A percentile compares a stretch with the other conserved stretches of the same genome.
Evolutionary conservation across 2,797 vertebrate species (phyloP).

Genomic region (Lutra lutra): DNA sequence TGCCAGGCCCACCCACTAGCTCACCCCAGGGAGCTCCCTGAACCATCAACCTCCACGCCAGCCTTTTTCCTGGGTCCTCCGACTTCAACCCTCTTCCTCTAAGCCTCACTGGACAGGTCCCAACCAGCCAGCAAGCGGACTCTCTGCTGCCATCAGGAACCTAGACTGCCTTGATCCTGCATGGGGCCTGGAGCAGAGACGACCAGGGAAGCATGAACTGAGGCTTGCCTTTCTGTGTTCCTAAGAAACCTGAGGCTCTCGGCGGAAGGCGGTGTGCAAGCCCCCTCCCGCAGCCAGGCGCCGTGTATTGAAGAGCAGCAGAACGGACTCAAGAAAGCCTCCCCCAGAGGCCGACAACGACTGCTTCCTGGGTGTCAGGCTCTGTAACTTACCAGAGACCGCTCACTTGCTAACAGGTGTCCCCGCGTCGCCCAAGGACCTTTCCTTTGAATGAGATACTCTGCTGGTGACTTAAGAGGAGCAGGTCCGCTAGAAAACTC

Average conservation of each 20-base stretch:
- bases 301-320: neutral
- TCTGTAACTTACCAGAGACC: neutral
- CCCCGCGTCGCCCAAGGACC: neutral
- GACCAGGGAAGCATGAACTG: neutral
- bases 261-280: rapidly evolving
- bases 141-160: neutral
- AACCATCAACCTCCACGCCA: neutral
- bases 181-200: neutral
- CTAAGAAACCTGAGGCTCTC: neutral
- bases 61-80: neutral
- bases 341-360: neutral
- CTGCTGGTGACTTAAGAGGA: neutral
- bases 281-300: neutral
- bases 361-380: neutral
- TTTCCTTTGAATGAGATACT: neutral
- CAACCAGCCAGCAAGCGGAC: neutral
- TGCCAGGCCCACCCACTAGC: neutral
- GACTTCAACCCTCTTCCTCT: neutral
- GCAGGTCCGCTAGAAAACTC: neutral
- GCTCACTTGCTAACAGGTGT: neutral
- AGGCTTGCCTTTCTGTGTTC: neutral
- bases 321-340: conserved; percentile 15
- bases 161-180: neutral
- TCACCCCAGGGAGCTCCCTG: neutral
- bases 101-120: neutral